Conservation (phyloP, 1,140 invertebrate species). For the Neotoxoptera formosana region DNA sequence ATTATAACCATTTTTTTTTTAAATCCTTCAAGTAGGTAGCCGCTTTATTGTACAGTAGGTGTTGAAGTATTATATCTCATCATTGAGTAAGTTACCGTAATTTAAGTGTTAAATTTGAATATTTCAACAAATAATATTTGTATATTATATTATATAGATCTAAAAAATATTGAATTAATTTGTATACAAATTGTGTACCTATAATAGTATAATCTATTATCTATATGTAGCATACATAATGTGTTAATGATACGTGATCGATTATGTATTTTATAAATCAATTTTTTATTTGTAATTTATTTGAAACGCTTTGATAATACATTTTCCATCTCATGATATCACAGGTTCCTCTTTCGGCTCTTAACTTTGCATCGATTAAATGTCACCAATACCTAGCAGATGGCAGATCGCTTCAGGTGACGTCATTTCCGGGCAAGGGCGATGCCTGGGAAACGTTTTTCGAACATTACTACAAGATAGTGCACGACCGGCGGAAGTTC, state of each 20-base stretch:
- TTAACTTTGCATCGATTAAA: not conserved
- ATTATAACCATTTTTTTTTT: no score
- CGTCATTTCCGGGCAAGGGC: not conserved
- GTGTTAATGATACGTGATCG: not conserved
- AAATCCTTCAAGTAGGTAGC: no score
- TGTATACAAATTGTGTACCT: not conserved
- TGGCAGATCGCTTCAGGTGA: no score
- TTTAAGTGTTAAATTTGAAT: no score
- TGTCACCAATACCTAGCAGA: not conserved
- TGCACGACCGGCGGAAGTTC: not conserved
- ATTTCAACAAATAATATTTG: not conserved
- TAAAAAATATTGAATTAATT: not conserved
- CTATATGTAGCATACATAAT: not conserved
- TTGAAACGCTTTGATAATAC: not conserved
- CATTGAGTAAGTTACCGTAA: no score
- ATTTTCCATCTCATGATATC: not conserved
- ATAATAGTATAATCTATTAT: no score
- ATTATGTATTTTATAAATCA: not conserved
- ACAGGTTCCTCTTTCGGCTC: constrained; percentile 25
- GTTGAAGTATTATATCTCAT: no score
- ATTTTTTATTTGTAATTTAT: not conserved
- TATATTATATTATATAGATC: no score
- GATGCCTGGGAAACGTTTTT: constrained; percentile 16
- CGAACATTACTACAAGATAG: not conserved
- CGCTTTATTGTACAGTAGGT: no score